Percentiles rank a stretch among this genome's conserved stretches.
Evolutionary conservation across 2,113 vertebrate species (phyloP).

Genomic region (Leuciscus idus): DNA sequence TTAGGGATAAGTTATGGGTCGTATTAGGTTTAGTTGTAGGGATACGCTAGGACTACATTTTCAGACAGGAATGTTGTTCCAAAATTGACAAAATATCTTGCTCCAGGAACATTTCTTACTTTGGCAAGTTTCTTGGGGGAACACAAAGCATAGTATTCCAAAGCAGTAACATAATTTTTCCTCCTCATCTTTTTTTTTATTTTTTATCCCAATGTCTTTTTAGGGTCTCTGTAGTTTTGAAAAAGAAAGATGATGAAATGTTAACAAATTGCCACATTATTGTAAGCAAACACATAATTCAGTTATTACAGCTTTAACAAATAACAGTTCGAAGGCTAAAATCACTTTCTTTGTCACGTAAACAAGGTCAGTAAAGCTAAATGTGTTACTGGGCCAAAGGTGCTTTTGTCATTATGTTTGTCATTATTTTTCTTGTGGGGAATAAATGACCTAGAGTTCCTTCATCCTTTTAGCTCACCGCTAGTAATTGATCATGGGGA

Average conservation of each 20-base stretch:
- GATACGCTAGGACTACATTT: too few species aligned
- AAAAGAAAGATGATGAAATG: neutral
- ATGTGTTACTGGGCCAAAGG: constrained; percentile 47
- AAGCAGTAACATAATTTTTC: too few species aligned
- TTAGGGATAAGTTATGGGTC: too few species aligned
- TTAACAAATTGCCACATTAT: neutral
- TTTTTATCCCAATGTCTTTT: too few species aligned
- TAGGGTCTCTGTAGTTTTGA: neutral
- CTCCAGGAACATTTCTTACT: too few species aligned
- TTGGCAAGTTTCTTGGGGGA: too few species aligned
- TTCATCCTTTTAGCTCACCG: constrained; percentile 42
- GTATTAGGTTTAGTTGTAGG: too few species aligned
- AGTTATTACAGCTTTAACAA: constrained; percentile 34
- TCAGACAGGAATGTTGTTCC: too few species aligned
- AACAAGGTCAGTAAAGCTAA: constrained; percentile 45
- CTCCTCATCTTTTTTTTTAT: too few species aligned
- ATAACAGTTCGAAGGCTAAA: constrained; percentile 36
- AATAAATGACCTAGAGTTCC: constrained; percentile 42
- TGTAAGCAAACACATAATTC: constrained; percentile 15
- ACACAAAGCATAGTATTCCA: too few species aligned
- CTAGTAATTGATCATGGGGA: constrained; percentile 54
- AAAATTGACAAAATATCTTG: too few species aligned
- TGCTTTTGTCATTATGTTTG: constrained; percentile 52
- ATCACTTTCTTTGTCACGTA: constrained; percentile 37
- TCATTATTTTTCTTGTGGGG: constrained; percentile 45